Evolutionary conservation across 2,113 vertebrate species (phyloP), one percentile per base, ranked within the genome.

Genomic region (Aegypius monachus): DNA sequence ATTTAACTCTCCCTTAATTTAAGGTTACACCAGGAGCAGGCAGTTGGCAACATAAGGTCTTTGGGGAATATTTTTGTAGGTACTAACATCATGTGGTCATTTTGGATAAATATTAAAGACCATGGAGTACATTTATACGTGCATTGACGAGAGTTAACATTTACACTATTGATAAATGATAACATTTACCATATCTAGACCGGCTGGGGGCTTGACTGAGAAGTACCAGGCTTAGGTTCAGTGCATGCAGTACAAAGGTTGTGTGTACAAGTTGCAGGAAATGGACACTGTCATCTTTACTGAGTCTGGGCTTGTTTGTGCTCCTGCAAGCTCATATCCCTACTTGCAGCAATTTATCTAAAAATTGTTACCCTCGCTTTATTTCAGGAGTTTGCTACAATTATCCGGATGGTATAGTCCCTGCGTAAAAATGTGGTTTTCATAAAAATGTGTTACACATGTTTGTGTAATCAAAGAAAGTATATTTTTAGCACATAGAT

Each of bases 101-200:
- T 91, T 66, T 96, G 61, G 27, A 43, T 91, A 90, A 95, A 75
- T 87, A 45, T 52, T 59, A 56, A 89, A 63, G 85, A 65, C n/a
- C 15, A 11, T 5, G 31, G 29, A 55, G 26, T 74, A 43, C n/a
- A 32, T 93, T 95, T 95, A 34, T 66, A 23, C 0, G 0, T 67
- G 52, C 38, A 47, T 40, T 81, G 53, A 32, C 13, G 7, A 63
- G n/a, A 63, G 29, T 19, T 96, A 67, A 75, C 73, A 48, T 94
- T 95, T 94, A 84, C 61, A 14, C 16, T 89, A 10, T 78, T 67
- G 38, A 19, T 67, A 61, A 59, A 55, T 53, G 43, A 38, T 94
- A 67, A 62, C 68, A 53, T 94, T 90, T 90, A 66, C 58, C 58
- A 2, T 77, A 91, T 62, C n/a, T 75, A 42, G 74, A 58, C 32